phyloP scores from a whole-genome alignment of 2,113 vertebrate species.

The Diphyllodes magnificus region DNA sequence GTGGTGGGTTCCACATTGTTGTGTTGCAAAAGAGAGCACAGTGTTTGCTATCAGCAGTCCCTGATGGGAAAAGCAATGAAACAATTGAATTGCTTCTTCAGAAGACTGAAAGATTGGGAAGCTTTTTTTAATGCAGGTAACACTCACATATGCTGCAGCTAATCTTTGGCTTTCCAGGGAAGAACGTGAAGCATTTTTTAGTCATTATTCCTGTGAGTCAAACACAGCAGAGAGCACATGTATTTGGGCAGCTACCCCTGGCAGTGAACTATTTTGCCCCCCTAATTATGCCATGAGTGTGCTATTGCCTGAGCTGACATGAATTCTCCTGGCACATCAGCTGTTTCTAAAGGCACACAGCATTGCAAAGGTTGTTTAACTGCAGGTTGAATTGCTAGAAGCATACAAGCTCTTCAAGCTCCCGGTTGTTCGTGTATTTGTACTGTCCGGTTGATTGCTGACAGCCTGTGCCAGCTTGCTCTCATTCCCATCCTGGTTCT shows the following conservation, averaged over 20 bases:
- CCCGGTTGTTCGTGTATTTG: neutral
- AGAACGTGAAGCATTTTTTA: neutral
- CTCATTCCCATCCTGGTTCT: neutral
- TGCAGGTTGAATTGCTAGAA: neutral
- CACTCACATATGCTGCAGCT: neutral
- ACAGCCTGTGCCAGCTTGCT: fast-evolving
- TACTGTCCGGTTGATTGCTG: neutral
- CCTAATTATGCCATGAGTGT: neutral
- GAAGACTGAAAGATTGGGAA: neutral
- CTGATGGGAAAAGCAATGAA: neutral
- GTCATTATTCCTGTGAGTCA: neutral
- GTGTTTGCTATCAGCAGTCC: neutral
- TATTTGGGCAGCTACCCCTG: neutral
- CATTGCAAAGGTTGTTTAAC: neutral
- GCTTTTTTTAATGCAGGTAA: neutral
- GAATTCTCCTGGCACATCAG: neutral
- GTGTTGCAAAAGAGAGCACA: neutral
- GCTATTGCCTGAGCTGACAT: neutral
- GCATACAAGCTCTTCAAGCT: neutral
- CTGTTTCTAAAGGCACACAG: neutral
- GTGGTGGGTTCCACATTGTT: neutral
- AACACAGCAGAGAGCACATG: neutral
- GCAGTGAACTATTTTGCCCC: neutral
- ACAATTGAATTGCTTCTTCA: neutral
- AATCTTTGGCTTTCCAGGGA: neutral